Evolutionary conservation across 2,113 vertebrate species (phyloP).

Genomic region (Prochilodus magdalenae): DNA sequence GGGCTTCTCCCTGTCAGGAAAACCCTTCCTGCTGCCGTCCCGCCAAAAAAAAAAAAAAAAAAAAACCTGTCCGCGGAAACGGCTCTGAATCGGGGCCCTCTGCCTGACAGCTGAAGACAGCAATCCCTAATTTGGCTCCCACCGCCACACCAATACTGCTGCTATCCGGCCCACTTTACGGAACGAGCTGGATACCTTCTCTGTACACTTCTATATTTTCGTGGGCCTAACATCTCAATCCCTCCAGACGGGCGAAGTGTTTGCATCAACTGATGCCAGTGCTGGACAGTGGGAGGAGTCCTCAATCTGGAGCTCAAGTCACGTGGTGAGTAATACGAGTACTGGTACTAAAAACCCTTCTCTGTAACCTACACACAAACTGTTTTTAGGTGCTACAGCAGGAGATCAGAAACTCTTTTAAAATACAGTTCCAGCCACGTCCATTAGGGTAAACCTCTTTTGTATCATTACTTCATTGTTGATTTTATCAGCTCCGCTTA

Average conservation of each 20-base stretch:
- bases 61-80: constrained; percentile 67
- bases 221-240: constrained; percentile 92
- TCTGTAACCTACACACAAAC: too few relatives aligned
- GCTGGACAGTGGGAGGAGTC: constrained; percentile 93
- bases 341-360: too few relatives aligned
- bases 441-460: too few relatives aligned
- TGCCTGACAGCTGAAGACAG: constrained; percentile 66
- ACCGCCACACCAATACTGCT: constrained; percentile 79
- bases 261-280: constrained; percentile 93
- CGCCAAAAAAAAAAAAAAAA: too few relatives aligned
- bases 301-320: constrained; percentile 96
- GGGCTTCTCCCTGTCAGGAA: constrained; percentile 81
- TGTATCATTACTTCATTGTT: too few relatives aligned
- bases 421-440: too few relatives aligned
- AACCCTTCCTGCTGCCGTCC: constrained; percentile 68
- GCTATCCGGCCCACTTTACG: constrained; percentile 92
- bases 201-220: constrained; percentile 98
- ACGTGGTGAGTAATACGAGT: constrained; percentile 83
- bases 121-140: constrained; percentile 68
- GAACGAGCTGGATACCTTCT: constrained; percentile 98
- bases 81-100: constrained; percentile 57
- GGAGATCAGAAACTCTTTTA: too few relatives aligned
- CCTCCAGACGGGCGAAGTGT: constrained; percentile 91
- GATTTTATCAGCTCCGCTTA: too few relatives aligned
- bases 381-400: too few relatives aligned